Base-by-base conservation (phyloP, 2,797 vertebrate genomes). In the Rousettus madagascariensis region DNA sequence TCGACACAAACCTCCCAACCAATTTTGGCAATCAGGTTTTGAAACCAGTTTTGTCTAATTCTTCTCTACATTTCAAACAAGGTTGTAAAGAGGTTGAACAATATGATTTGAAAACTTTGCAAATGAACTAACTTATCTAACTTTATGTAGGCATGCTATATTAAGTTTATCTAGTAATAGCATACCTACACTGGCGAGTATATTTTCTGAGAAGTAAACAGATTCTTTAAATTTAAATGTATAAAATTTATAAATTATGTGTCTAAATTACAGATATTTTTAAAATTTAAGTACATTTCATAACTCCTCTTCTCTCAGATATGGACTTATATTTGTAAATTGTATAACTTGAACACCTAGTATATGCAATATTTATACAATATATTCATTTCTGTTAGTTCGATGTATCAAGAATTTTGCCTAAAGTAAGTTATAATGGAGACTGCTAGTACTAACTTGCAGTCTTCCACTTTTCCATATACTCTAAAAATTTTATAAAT, bases 311-410 rank as follows among this genome's bases (percentile, higher is more conserved):
- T 65, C 6, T 91, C 24, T 93, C 41, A 72, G 6, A 55, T 38
- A 17, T 24, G 5, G 8, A 72, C 5, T 28, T 46, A 5, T 75
- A 63, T 90, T 86, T 75, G 19, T 59, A 77, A 51, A 6, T 22
- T 63, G 77, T 84, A 53, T 55, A 38, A 65, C 53, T 55, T 7
- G 46, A 91, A 26, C 3, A 55, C 8, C 17, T 79, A 71, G 4
- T 41, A 88, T 43, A 91, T 92, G 87, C 49, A 49, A 49, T 49
- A 49, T 49, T 49, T 90, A 69, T 33, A 90, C 22, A 72, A 55
- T 33, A 49, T 51, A 87, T 72, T 94, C 4, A 66, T 46, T 89
- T 82, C 41, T 83, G 5, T 95, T 53, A 94, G 13, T 72, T 94
- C 77, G 19, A 59, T n/a, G 59, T 0, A 36, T n/a, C 71, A 66